A percentile compares a stretch with the other conserved stretches of the same genome.
phyloP scores from a whole-genome alignment of 2,888 invertebrate genomes.

The Polymixis flavicincta region DNA sequence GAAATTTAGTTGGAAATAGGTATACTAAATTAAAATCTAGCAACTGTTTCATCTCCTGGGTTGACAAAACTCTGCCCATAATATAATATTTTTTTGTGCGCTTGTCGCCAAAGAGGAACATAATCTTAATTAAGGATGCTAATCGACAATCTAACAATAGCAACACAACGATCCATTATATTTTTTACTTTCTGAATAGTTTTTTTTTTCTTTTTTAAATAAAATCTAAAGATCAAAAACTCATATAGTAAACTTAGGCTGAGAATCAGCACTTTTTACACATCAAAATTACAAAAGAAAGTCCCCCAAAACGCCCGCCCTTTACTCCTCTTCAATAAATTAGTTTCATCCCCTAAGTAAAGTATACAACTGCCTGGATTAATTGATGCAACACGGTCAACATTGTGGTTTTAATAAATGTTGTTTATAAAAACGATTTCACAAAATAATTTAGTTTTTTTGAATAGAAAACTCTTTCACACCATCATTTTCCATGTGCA shows the following conservation, averaged over 20 bases:
- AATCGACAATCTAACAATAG: no score
- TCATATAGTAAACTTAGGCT: no score
- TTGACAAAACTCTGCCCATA: background rate
- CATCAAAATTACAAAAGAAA: no score
- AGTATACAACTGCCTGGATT: background rate
- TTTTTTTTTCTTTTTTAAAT: no score
- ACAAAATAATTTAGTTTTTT: background rate
- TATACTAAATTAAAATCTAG: background rate
- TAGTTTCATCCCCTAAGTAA: background rate
- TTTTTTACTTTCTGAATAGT: no score
- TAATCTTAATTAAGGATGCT: no score
- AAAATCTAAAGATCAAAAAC: background rate
- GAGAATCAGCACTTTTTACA: no score
- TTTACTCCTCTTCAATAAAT: background rate
- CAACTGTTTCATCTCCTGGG: background rate
- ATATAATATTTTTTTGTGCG: background rate
- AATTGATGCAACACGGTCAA: background rate
- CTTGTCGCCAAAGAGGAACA: no score
- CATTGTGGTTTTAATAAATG: background rate
- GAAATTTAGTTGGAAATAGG: background rate
- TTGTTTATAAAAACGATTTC: background rate
- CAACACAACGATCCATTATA: no score
- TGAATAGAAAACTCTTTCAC: background rate
- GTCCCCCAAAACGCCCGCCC: no score
- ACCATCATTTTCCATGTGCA: background rate